Evolutionary conservation across 2,888 invertebrate genomes (phyloP).

Genomic region (Coelinius sp.): DNA sequence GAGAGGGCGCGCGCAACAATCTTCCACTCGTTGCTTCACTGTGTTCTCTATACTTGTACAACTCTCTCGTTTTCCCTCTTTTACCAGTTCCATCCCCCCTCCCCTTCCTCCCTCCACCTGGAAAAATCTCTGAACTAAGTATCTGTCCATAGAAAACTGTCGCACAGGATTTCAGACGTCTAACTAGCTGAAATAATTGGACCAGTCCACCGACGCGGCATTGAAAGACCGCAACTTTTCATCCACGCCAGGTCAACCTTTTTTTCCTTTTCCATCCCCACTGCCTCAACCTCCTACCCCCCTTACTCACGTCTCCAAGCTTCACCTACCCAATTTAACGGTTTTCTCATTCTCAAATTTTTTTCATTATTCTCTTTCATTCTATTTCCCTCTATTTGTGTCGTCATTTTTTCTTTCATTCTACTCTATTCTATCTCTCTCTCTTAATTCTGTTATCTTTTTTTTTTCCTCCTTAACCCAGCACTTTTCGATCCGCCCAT

Average conservation of each 20-base stretch:
- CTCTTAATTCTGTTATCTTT: slow-evolving; percentile 10
- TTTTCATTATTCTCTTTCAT: slow-evolving; percentile 14
- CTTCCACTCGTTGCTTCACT: slow-evolving; percentile 15
- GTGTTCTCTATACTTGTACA: not conserved
- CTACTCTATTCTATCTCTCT: slow-evolving; percentile 1
- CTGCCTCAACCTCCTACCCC: slow-evolving; percentile 3
- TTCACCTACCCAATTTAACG: slow-evolving; percentile 34
- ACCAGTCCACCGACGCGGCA: slow-evolving; percentile 39
- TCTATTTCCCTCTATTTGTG: slow-evolving; percentile 18
- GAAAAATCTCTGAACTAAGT: slow-evolving; percentile 21
- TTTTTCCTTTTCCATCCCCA: slow-evolving; percentile 13
- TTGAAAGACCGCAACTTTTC: slow-evolving; percentile 42
- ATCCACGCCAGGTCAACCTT: slow-evolving; percentile 26
- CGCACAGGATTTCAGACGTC: slow-evolving; percentile 40
- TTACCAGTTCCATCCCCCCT: not conserved
- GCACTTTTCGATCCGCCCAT: slow-evolving; percentile 21
- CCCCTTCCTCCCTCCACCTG: not conserved
- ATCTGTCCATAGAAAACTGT: slow-evolving; percentile 35
- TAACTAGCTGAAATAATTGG: slow-evolving; percentile 52
- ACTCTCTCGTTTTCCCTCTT: not conserved
- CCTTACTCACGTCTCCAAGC: not conserved
- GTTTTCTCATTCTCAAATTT: slow-evolving; percentile 28
- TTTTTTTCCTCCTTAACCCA: slow-evolving; percentile 15
- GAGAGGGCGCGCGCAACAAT: slow-evolving; percentile 27
- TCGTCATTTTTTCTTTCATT: not conserved